Conservation (phyloP, 2,888 invertebrate genomes). For the Cheilosia pagana region DNA sequence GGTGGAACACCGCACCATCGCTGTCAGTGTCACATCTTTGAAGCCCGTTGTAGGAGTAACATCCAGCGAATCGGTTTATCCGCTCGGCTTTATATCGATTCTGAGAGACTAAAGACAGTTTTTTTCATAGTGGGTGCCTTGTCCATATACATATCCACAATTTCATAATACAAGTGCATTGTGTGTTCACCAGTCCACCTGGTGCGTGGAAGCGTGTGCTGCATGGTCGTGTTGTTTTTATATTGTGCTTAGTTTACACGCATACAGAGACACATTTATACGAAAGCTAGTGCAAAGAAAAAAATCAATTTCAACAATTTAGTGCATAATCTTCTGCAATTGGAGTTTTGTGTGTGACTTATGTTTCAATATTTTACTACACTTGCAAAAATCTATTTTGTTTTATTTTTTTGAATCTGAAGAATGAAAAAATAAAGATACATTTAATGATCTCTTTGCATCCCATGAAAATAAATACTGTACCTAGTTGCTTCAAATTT, state of each 20-base stretch:
- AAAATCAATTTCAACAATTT: constrained; percentile 58
- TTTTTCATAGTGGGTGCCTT: not conserved
- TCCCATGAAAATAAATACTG: not conserved
- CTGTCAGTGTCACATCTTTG: constrained; percentile 38
- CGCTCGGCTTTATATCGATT: constrained; percentile 59
- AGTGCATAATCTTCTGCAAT: constrained; percentile 58
- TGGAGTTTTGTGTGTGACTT: constrained; percentile 33
- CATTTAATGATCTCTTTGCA: not conserved
- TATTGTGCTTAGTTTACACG: constrained; percentile 2
- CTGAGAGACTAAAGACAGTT: constrained; percentile 45
- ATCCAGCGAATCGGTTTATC: constrained; percentile 60
- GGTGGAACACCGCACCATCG: constrained; percentile 36
- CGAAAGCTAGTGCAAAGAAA: constrained; percentile 25
- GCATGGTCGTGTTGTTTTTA: no score
- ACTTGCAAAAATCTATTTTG: not conserved
- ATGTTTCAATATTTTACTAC: constrained; percentile 8
- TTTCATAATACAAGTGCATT: constrained; percentile 23
- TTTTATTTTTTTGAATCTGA: not conserved
- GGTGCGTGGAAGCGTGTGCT: constrained; percentile 37
- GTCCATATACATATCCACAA: not conserved
- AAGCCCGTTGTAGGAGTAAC: constrained; percentile 70
- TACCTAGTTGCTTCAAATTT: constrained; percentile 23
- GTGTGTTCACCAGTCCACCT: constrained; percentile 24
- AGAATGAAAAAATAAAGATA: not conserved
- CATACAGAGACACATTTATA: not conserved